Conservation (phyloP, 2,113 vertebrate species). For the Rissa tridactyla region DNA sequence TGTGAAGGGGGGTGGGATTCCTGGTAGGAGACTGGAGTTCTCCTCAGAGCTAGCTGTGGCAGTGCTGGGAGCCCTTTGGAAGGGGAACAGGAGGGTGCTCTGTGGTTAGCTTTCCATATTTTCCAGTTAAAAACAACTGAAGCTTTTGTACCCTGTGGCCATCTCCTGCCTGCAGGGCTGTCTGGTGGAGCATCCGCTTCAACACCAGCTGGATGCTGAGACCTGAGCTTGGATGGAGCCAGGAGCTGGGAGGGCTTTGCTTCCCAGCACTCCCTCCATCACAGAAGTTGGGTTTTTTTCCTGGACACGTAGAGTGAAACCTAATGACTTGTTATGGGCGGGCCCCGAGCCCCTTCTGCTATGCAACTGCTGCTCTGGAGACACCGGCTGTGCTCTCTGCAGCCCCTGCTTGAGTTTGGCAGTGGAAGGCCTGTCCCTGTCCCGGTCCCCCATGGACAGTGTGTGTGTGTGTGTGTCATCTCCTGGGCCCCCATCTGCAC, state of each 20-base stretch:
- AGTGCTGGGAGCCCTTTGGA: background rate
- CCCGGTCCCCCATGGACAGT: background rate
- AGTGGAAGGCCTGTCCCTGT: background rate
- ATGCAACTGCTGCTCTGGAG: constrained; percentile 21
- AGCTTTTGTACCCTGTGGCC: background rate
- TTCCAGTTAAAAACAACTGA: background rate
- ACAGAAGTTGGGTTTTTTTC: background rate
- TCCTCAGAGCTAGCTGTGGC: background rate
- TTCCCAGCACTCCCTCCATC: background rate
- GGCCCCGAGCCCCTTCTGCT: constrained; percentile 2
- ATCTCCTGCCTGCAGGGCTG: background rate
- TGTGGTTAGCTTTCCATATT: background rate
- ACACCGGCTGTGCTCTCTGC: background rate
- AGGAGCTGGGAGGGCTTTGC: background rate
- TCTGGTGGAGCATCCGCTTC: background rate
- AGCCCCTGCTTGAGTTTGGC: background rate
- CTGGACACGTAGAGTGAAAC: background rate
- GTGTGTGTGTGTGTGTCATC: background rate
- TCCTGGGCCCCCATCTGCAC: background rate
- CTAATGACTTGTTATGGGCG: background rate
- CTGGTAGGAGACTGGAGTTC: background rate
- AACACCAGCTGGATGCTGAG: background rate
- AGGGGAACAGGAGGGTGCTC: background rate
- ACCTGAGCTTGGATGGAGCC: background rate
- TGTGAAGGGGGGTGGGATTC: background rate